phyloP scores from a whole-genome alignment of 2,797 vertebrate genomes.

The Esox lucius region DNA sequence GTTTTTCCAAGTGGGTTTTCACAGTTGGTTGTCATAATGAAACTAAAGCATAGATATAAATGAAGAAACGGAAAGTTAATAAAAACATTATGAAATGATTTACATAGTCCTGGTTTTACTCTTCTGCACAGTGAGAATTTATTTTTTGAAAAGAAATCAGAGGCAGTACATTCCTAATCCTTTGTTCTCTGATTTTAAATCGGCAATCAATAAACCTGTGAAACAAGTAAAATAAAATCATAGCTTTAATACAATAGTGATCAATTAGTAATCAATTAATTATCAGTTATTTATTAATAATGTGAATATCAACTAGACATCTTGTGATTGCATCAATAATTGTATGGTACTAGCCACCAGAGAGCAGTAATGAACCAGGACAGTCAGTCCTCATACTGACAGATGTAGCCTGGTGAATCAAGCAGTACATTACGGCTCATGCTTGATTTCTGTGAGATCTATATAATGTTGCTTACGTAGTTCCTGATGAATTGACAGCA shows the following conservation, averaged over 20 bases:
- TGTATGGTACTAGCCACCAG: background rate
- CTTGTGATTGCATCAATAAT: background rate
- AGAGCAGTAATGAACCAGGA: background rate
- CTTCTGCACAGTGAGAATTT: background rate
- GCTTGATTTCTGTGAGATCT: background rate
- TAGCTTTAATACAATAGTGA: no score
- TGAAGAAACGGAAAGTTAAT: background rate
- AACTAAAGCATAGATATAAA: slow-evolving; percentile 43
- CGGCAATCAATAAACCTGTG: background rate
- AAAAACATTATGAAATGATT: background rate
- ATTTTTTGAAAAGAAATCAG: background rate
- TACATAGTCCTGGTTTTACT: background rate
- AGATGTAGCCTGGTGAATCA: background rate
- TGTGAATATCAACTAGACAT: background rate
- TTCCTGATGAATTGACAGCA: background rate
- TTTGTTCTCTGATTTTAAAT: background rate
- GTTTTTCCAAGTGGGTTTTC: slow-evolving; percentile 57
- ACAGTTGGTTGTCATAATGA: slow-evolving; percentile 32
- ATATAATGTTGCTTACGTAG: background rate
- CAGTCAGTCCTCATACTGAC: background rate
- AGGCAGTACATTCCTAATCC: background rate
- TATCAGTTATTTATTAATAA: background rate
- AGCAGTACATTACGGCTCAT: background rate
- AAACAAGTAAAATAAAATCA: no score
- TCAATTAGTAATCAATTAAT: no score